A percentile compares a stretch with the other conserved stretches of the same genome.
These are phyloP conservation scores for Apodemia zela DNA, from an alignment of 2,888 invertebrate genomes.

Conservation along the genomic window DNA sequence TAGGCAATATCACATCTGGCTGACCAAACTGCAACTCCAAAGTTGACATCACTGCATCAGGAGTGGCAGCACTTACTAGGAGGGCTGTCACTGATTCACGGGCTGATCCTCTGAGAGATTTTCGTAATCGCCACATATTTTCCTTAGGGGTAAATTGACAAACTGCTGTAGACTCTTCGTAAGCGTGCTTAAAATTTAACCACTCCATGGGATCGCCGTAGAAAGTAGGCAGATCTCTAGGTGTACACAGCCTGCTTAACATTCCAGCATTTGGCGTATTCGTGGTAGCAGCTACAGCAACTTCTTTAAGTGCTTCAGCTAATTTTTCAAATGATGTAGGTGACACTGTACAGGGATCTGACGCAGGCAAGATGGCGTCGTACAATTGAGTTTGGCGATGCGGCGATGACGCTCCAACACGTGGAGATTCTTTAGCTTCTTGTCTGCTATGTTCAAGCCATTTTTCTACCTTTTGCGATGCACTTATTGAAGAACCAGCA, in stretches of 20 bases:
- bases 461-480: too few relatives aligned
- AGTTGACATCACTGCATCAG: slow-evolving; percentile 3
- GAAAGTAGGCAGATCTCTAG: slow-evolving; percentile 5
- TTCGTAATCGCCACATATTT: slow-evolving; percentile 2
- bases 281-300: neutral
- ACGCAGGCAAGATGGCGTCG: neutral
- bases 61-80: slow-evolving; percentile 6
- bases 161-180: slow-evolving; percentile 10
- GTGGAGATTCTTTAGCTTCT: too few relatives aligned
- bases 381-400: too few relatives aligned
- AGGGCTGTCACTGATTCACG: slow-evolving; percentile 9
- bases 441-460: too few relatives aligned
- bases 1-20: slow-evolving; percentile 7
- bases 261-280: slow-evolving; percentile 8
- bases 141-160: slow-evolving; percentile 12
- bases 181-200: slow-evolving; percentile 10
- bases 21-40: slow-evolving; percentile 17
- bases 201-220: slow-evolving; percentile 13
- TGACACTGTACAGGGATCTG: neutral
- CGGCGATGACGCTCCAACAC: too few relatives aligned
- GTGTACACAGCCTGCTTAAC: slow-evolving; percentile 2
- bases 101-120: slow-evolving; percentile 7
- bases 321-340: neutral
- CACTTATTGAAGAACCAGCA: too few relatives aligned
- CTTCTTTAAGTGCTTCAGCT: neutral